Base-by-base conservation (phyloP, 2,113 vertebrate genomes). In the Bufo gargarizans region DNA sequence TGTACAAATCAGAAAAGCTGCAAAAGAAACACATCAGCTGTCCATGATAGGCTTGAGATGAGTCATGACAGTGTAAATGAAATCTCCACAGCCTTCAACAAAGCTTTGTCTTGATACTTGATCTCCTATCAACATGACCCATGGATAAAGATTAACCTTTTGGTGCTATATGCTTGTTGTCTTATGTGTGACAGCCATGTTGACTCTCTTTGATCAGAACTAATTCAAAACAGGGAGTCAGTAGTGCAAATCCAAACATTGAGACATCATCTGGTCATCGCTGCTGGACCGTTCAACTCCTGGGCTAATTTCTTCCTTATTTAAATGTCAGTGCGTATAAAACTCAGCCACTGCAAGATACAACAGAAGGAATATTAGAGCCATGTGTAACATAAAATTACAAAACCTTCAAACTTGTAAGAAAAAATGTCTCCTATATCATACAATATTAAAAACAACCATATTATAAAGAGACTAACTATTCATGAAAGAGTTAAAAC, bases 91-190 rank as follows among this genome's bases (percentile, higher is more conserved):
- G 53, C 55, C 67, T 76, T 13, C 58, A 63, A 88, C 50, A 74
- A 61, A 84, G 61, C 53, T 78, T 69, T 88, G 56, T 49, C 47
- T 65, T 77, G 82, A 67, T 78, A 83, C 82, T 5, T 84, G 79
- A 88, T 77, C 74, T 82, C 81, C 72, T 82, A 63, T 77, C 74
- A 78, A 78, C 82, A 89, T 89, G 87, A 89, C 87, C 82, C 50
- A 50, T 59, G 22, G 82, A 43, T 89, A 7, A n/a, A 22, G 81
- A 84, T 89, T 77, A 77, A 78, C 81, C 71, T 78, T 84, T 61
- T 84, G 13, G n/a, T 78, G 81, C 71, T 82, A 89, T 69, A 53
- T 83, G 59, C 59, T 84, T 77, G 82, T 77, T 84, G 22, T 84
- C 81, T 53, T 84, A 61, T 33, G 61, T 84, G 87, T 84, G 80